Evolutionary conservation across 2,797 vertebrate species (phyloP).

Genomic region (Catharus ustulatus): DNA sequence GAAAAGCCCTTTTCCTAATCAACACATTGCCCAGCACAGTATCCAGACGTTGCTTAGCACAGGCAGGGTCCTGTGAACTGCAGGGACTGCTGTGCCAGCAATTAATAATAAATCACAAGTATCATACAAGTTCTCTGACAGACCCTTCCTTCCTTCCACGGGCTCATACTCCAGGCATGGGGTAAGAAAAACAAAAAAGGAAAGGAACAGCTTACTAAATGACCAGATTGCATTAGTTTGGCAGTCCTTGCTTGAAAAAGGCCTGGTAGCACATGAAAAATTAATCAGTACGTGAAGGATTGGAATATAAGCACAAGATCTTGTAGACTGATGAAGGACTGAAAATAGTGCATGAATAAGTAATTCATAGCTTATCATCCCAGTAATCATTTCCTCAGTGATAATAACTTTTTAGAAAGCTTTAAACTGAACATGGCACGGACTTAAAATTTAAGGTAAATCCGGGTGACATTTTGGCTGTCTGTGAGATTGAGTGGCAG

Average conservation of each 20-base stretch:
- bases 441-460: constrained; percentile 19
- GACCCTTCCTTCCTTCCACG: constrained; percentile 62
- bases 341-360: constrained; percentile 46
- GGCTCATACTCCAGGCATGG: constrained; percentile 47
- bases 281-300: not conserved
- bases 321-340: not conserved
- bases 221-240: constrained; percentile 8
- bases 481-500: not conserved
- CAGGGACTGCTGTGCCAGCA: constrained; percentile 21
- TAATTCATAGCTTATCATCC: constrained; percentile 57
- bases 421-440: constrained; percentile 5
- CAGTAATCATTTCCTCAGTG: constrained; percentile 34
- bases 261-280: constrained; percentile 34
- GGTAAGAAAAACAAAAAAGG: constrained; percentile 52
- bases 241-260: constrained; percentile 35
- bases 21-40: not conserved
- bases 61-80: not conserved
- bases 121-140: constrained; percentile 39
- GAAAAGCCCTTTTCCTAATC: not conserved
- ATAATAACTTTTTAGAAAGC: constrained; percentile 22
- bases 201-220: constrained; percentile 43
- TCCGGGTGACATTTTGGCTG: not conserved
- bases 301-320: constrained; percentile 28
- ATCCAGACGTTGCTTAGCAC: not conserved
- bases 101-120: constrained; percentile 58